These are phyloP conservation scores for Serrognathus titanus DNA, from an alignment of 2,888 invertebrate genomes.

Conservation along the genomic window DNA sequence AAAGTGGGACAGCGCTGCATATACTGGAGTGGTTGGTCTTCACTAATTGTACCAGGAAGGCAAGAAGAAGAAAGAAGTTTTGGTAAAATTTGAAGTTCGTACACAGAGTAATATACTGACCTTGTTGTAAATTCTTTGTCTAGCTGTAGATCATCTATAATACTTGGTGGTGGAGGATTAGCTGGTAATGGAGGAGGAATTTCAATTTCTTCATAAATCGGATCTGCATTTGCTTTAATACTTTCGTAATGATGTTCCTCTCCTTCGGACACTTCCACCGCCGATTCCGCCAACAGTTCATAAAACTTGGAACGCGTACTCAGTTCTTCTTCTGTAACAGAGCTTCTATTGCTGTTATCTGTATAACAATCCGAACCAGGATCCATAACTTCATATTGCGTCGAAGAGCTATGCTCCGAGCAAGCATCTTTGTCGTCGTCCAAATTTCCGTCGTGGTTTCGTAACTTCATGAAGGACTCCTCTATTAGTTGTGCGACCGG, in stretches of 20 bases:
- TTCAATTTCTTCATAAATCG: slow-evolving; percentile 77
- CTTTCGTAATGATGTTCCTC: slow-evolving; percentile 72
- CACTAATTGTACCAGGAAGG: no score
- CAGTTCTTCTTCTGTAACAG: slow-evolving; percentile 59
- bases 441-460: slow-evolving; percentile 45
- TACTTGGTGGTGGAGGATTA: slow-evolving; percentile 71
- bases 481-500: slow-evolving; percentile 63
- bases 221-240: slow-evolving; percentile 64
- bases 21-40: no score
- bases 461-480: slow-evolving; percentile 62
- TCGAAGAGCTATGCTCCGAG: slow-evolving; percentile 56
- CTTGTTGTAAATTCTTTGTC: slow-evolving; percentile 67
- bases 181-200: slow-evolving; percentile 76
- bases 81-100: no score
- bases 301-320: slow-evolving; percentile 67
- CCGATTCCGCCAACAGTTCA: slow-evolving; percentile 67
- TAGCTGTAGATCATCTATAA: slow-evolving; percentile 61
- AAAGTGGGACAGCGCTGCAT: no score
- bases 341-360: slow-evolving; percentile 52
- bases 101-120: slow-evolving; percentile 31
- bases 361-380: slow-evolving; percentile 72
- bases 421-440: slow-evolving; percentile 46
- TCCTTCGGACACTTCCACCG: slow-evolving; percentile 64
- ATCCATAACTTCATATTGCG: slow-evolving; percentile 74
- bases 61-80: no score